Evolutionary conservation across 2,888 invertebrate genomes (phyloP).

Genomic region (Microctonus hyperodae): DNA sequence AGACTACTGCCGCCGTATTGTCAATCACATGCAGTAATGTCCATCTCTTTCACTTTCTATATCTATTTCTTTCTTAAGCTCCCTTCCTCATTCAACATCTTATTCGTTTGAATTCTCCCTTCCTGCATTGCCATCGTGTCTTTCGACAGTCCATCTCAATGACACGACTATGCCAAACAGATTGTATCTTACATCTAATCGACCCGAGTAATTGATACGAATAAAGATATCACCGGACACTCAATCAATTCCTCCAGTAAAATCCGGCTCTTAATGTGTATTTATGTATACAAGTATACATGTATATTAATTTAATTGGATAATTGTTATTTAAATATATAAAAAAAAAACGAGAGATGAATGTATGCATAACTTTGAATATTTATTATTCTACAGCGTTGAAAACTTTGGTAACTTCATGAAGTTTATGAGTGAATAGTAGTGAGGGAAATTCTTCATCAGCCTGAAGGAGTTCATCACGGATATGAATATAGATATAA

Average conservation of each 20-base stretch:
- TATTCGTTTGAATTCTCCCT: conserved; percentile 38
- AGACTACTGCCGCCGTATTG: conserved; percentile 55
- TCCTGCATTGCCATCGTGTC: conserved; percentile 21
- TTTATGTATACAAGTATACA: neutral
- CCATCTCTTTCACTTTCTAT: conserved; percentile 33
- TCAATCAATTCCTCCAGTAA: conserved; percentile 15
- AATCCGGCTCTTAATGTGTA: neutral
- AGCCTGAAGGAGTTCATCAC: conserved; percentile 60
- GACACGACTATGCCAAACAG: conserved; percentile 14
- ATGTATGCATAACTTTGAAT: conserved; percentile 47
- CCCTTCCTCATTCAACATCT: conserved; percentile 41
- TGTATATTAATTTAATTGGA: neutral
- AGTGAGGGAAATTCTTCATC: conserved; percentile 44
- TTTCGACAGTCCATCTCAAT: conserved; percentile 17
- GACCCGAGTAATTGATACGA: conserved; percentile 62
- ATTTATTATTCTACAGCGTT: conserved; percentile 53
- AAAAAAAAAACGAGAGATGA: neutral
- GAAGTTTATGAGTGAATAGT: neutral
- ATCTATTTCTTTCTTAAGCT: conserved; percentile 37
- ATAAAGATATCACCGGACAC: conserved; percentile 56
- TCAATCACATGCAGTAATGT: conserved; percentile 55
- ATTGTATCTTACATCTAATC: conserved; percentile 58
- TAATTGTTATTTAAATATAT: neutral
- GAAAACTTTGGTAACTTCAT: conserved; percentile 40
- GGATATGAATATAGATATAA: conserved; percentile 33